Base-by-base conservation (phyloP, 2,888 invertebrate species). In the Spisula solida region DNA sequence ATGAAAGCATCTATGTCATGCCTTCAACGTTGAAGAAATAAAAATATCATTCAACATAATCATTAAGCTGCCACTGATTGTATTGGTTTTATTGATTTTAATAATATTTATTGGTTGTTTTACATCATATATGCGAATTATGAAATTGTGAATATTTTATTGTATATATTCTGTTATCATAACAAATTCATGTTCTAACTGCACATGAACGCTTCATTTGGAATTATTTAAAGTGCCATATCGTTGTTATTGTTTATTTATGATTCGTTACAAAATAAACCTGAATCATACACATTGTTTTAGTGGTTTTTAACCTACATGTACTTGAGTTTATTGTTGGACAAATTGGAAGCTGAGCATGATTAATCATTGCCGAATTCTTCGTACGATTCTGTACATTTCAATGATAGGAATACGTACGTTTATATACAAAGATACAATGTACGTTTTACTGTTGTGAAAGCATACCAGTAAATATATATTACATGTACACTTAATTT, bases 1-100 rank as follows among this genome's bases (percentile, higher is more conserved):
- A 88, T 88, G 92, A 92, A 82, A 91, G 91, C 56, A 88, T 91
- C 29, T 92, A 92, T 70, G 91, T 92, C 2, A 78, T 91, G 88
- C 92, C 92, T 16, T 92, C 92, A 12, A 41, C 80, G 25, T 70
- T 88, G 8, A 88, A 86, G 60, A 47, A 48, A 83, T 83, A 60
- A 60, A 34, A 14, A 34, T 31, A 31, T 14, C 31, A 34, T 25
- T 31, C 41, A 41, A 41, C 4, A 41, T 41, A 41, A 41, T 41
- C 41, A 41, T 41, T 41, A 41, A 5, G 8, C 41, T 41, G 2
- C 41, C 2, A 41, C 41, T 8, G 8, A 16, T 70, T 66, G 66
- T 29, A 66, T 14, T 25, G 29, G 14, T 14, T 75, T 16, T 34
- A 34, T 75, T 14, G 29, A 75, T 34, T 31, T 75, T 75, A 75